Base-by-base conservation (phyloP, 2,888 invertebrate genomes). In the Nycteola revayana region DNA sequence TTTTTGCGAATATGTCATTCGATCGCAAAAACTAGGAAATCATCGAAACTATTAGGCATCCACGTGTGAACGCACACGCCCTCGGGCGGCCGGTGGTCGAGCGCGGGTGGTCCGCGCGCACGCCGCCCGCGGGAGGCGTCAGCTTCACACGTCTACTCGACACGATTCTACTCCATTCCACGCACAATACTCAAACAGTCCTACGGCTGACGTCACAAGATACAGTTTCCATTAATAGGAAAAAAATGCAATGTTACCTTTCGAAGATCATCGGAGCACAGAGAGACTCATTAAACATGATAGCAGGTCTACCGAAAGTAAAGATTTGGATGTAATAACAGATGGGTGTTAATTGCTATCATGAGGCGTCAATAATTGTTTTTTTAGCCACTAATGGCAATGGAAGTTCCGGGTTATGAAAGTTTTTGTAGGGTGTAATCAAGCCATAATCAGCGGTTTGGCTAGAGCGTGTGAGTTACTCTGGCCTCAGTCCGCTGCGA, bases 281-380 rank as follows among this genome's bases (percentile, higher is more conserved):
- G 49, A 66, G 65, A 63, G 67, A 68, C 72, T 74, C 74, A 79
- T 79, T 75, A 77, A 56, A 70, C 63, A 60, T 66, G 75, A 76
- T 77, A 74, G 71, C 62, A 57, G 65, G 70, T 75, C 70, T 71
- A 74, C 75, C 69, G 70, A 78, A 82, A 77, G 76, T 70, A 76
- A 76, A 78, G 79, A 78, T 82, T 79, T 76, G 69, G 70, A 66
- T 60, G 75, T 79, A 82, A 81, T 80, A 81, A 78, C 80, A 77
- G 79, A 81, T 81, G 85, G 85, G 86, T 84, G 87, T 77, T 86
- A 87, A 87, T 88, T 88, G 86, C 81, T 80, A 80, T 76, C 79
- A 81, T 78, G 78, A 80, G 80, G 83, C 80, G 81, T 82, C 79
- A 81, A 83, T 84, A 83, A 84, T 81, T 78, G 78, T 83, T 85